Base-by-base conservation (phyloP, 1,140 invertebrate genomes). In the Pissodes strobi region DNA sequence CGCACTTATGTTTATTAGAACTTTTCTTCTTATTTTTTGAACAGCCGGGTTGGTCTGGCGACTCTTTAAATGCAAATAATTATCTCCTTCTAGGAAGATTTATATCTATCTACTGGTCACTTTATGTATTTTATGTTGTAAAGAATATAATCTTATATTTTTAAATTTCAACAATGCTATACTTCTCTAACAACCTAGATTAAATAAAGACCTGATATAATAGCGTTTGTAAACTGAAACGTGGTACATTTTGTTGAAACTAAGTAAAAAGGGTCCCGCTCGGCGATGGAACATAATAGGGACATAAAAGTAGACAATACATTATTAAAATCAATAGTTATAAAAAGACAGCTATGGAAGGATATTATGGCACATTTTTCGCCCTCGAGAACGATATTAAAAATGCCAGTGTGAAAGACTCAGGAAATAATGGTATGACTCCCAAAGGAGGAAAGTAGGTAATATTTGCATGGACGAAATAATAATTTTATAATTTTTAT, bases 271-370 rank as follows among this genome's bases (percentile, higher is more conserved):
- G 34, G 39, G 39, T 55, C 30, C 52, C 52, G 52, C 37, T 41
- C 13, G n/a, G 38, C 22, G 37, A 39, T 10, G 52, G 37, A 30
- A 55, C 52, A 55, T 55, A 55, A 55, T 55, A 39, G 52, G 22
- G 52, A 55, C 52, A 55, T 55, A 55, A 55, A 55, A 55, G 22
- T 55, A 55, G 52, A 55, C 52, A 55, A 55, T 55, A 55, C 52
- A 55, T 55, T 39, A 55, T 55, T 55, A 55, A 55, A 55, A 55
- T 55, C 52, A 55, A 55, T 55, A 55, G 39, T 21, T 30, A 55
- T 55, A 55, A 55, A 55, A 55, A 55, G 22, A 19, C 17, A 15
- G 17, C 34, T 21, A 37, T 10, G 21, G 25, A 49, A 43, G 46
- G 22, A 49, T 49, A 49, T 23, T 49, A 25, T 22, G 21, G 46